phyloP scores from a whole-genome alignment of 2,797 vertebrate species.

The Hydrophis major region DNA sequence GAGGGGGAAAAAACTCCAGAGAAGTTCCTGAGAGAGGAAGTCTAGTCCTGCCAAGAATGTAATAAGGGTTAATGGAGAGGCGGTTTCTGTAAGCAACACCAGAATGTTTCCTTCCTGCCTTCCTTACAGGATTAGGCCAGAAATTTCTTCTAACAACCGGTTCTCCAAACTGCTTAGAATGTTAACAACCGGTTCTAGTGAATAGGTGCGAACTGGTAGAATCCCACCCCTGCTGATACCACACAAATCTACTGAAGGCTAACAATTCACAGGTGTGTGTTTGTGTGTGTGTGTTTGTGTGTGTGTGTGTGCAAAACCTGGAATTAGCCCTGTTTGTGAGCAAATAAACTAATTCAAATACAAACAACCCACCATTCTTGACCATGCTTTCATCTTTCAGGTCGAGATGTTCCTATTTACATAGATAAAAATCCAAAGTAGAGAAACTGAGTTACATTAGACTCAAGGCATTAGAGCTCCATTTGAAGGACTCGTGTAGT shows the following conservation, averaged over 20 bases:
- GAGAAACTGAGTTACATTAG: slow-evolving; percentile 6
- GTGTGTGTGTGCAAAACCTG: neutral
- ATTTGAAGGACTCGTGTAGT: slow-evolving; percentile 10
- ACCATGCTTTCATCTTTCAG: neutral
- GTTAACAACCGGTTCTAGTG: too few relatives aligned
- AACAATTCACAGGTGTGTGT: neutral
- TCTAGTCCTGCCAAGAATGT: too few relatives aligned
- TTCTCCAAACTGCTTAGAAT: too few relatives aligned
- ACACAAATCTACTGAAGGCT: neutral
- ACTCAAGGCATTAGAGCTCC: slow-evolving; percentile 5
- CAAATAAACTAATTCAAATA: neutral
- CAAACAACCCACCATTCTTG: neutral
- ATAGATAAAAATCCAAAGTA: slow-evolving; percentile 13
- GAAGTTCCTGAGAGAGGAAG: too few relatives aligned
- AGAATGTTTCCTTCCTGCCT: too few relatives aligned
- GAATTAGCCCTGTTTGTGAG: neutral
- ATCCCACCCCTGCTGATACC: neutral
- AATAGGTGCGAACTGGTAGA: too few relatives aligned
- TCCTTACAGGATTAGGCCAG: too few relatives aligned
- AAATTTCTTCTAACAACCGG: too few relatives aligned
- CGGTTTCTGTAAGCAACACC: too few relatives aligned
- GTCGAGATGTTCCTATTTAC: neutral
- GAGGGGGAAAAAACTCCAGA: too few relatives aligned
- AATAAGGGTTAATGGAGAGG: too few relatives aligned
- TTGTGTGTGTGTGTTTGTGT: accelerated